These are phyloP conservation scores for Onychomys torridus DNA, from an alignment of 2,797 vertebrate genomes.

Conservation along the genomic window DNA sequence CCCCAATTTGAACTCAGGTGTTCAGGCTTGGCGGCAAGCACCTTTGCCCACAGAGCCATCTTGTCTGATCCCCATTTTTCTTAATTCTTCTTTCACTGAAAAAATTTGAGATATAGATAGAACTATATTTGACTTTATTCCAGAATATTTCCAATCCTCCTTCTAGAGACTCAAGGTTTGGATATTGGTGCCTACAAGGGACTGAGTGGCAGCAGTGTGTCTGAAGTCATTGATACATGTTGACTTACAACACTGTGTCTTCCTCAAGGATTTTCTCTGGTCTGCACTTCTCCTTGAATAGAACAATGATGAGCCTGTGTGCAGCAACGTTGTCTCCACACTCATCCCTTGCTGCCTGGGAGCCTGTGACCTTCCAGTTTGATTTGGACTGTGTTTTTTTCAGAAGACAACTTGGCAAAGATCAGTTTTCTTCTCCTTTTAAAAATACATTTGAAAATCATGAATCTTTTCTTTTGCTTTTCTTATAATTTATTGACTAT, in stretches of 20 bases:
- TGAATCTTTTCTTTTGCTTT: neutral
- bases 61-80: neutral
- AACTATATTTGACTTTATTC: slow-evolving; percentile 26
- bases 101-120: neutral
- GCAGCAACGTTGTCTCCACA: neutral
- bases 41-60: neutral
- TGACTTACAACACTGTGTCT: neutral
- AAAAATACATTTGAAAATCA: neutral
- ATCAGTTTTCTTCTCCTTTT: neutral
- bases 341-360: neutral
- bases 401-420: neutral
- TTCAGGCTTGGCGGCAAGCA: neutral
- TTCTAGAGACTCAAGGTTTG: neutral
- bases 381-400: slow-evolving; percentile 14
- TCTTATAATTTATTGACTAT: neutral
- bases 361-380: neutral
- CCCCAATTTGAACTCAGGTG: neutral
- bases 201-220: neutral
- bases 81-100: neutral
- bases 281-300: neutral
- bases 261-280: neutral
- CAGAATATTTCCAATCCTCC: slow-evolving; percentile 3
- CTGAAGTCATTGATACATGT: neutral
- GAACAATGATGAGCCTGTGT: neutral
- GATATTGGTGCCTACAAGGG: neutral